Conservation (phyloP, 1,140 invertebrate genomes). For the Drosophila baimaii region DNA sequence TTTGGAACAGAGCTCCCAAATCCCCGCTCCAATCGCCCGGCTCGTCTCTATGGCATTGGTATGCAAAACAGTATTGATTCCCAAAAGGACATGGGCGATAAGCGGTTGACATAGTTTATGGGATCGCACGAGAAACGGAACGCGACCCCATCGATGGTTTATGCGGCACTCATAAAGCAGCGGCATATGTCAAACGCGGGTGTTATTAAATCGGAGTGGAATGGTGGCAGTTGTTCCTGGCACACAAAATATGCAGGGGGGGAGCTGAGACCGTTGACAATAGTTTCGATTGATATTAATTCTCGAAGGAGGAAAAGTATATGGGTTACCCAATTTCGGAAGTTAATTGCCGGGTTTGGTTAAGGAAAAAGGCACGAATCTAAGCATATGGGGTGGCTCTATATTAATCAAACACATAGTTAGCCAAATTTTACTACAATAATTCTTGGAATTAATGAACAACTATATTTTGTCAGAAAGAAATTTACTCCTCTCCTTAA, state of each 20-base stretch:
- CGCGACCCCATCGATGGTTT: slow-evolving; percentile 45
- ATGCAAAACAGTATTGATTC: slow-evolving; percentile 80
- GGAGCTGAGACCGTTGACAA: not conserved
- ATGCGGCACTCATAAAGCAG: slow-evolving; percentile 48
- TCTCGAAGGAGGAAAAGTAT: not conserved
- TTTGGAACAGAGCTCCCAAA: slow-evolving; percentile 33
- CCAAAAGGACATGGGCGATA: slow-evolving; percentile 69
- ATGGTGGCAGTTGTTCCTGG: slow-evolving; percentile 23
- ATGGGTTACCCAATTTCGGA: not conserved
- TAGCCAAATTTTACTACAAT: too few relatives aligned
- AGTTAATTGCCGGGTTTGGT: not conserved
- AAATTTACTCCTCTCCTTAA: too few relatives aligned
- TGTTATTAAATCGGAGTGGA: slow-evolving; percentile 37
- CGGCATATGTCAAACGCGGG: slow-evolving; percentile 43
- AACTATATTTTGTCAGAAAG: too few relatives aligned
- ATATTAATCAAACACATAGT: too few relatives aligned
- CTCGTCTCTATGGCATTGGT: slow-evolving; percentile 72
- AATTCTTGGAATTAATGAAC: too few relatives aligned
- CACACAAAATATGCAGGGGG: slow-evolving; percentile 10
- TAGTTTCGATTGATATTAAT: slow-evolving; percentile 17
- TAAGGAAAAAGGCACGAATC: not conserved
- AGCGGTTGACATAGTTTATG: slow-evolving; percentile 76
- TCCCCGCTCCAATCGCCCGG: slow-evolving; percentile 13
- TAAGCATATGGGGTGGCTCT: too few relatives aligned
- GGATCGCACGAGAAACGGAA: slow-evolving; percentile 41